These are phyloP conservation scores for Auanema freiburgensis DNA, from an alignment of 2,888 invertebrate genomes.

Conservation along the genomic window DNA sequence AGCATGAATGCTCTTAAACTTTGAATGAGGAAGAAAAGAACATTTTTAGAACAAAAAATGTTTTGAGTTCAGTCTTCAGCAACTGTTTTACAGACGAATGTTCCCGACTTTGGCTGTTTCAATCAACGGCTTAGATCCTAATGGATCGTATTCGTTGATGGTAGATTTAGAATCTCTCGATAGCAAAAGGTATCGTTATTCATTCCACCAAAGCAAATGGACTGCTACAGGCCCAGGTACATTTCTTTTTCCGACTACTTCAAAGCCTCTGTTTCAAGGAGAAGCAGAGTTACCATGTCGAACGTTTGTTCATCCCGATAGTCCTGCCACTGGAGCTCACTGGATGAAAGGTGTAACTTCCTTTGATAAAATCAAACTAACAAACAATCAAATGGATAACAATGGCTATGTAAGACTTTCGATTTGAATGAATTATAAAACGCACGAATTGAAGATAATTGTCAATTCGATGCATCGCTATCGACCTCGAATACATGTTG, in stretches of 20 bases:
- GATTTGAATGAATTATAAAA: background rate
- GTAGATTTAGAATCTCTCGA: conserved; percentile 72
- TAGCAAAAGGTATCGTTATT: conserved; percentile 92
- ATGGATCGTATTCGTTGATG: conserved; percentile 52
- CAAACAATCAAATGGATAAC: conserved; percentile 96
- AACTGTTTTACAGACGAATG: conserved; percentile 90
- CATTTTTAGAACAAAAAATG: too few species aligned
- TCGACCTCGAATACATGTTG: conserved; percentile 93
- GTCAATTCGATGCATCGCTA: conserved; percentile 99
- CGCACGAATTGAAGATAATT: conserved; percentile 79
- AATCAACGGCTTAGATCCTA: conserved; percentile 75
- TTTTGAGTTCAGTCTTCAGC: too few species aligned
- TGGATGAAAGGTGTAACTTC: conserved; percentile 86
- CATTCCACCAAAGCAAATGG: conserved; percentile 97
- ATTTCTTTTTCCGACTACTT: background rate
- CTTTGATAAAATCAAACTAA: conserved; percentile 96
- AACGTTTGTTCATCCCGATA: conserved; percentile 92
- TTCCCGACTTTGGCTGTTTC: conserved; percentile 94
- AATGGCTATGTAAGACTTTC: conserved; percentile 82
- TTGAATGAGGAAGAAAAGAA: too few species aligned
- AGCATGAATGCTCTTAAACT: too few species aligned
- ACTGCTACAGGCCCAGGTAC: conserved; percentile 87
- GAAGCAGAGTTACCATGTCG: conserved; percentile 79
- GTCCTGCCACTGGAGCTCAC: conserved; percentile 90
- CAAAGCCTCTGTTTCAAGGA: conserved; percentile 65